These are phyloP conservation scores for Carettochelys insculpta DNA, from an alignment of 2,113 vertebrate species.

Conservation along the genomic window DNA sequence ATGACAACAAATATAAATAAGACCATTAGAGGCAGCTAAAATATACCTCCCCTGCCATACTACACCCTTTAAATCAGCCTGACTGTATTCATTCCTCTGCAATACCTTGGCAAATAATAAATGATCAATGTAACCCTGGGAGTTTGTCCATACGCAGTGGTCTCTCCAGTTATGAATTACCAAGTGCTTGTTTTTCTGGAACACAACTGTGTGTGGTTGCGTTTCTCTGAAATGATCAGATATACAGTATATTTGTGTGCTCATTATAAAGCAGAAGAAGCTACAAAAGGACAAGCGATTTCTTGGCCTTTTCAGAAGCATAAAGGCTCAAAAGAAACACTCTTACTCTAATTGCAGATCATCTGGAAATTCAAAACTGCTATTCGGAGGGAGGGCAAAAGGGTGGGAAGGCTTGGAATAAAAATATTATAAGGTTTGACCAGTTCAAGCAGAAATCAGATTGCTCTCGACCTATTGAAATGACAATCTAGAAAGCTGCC, in stretches of 20 bases:
- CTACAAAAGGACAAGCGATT: neutral
- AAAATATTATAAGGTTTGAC: neutral
- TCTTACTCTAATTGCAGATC: neutral
- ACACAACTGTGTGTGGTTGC: neutral
- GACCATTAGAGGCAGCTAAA: neutral
- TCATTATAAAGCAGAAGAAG: neutral
- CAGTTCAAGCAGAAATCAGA: conserved; percentile 15
- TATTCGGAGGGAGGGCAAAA: neutral
- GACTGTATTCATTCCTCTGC: neutral
- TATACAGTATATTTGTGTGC: neutral
- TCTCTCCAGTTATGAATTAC: neutral
- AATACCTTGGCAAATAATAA: neutral
- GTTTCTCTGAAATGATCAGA: neutral
- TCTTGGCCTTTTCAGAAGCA: neutral
- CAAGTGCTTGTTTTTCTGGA: neutral
- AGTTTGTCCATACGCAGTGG: neutral
- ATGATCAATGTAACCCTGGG: neutral
- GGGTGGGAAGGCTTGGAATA: neutral
- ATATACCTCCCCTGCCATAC: neutral
- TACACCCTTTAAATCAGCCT: conserved; percentile 19
- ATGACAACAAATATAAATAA: neutral
- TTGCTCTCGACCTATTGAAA: neutral
- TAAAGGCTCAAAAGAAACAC: neutral
- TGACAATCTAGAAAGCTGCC: neutral
- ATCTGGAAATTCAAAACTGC: neutral